Percentiles rank a stretch among this genome's conserved stretches.
Conservation (phyloP, 2,888 invertebrate genomes). For the Himalopsyche tibetana region DNA sequence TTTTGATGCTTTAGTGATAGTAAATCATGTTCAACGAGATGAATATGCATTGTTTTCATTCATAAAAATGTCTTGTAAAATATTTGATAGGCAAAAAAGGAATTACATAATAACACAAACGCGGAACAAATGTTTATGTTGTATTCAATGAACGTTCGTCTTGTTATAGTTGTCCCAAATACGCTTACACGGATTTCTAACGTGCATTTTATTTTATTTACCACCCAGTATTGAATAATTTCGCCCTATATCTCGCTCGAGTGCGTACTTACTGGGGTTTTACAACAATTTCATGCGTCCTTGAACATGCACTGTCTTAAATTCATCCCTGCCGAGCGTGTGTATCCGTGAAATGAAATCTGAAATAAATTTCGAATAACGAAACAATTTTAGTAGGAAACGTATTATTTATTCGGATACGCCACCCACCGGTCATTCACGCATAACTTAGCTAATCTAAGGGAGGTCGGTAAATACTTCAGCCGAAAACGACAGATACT, state of each 20-base stretch:
- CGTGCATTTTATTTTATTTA: not conserved
- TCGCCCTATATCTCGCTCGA: slow-evolving; percentile 12
- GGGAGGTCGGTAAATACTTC: slow-evolving; percentile 2
- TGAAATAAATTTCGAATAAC: not conserved
- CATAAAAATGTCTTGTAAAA: not conserved
- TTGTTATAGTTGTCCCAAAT: not conserved
- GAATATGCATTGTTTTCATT: too few species aligned
- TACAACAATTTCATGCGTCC: slow-evolving; percentile 27
- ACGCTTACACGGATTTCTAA: not conserved
- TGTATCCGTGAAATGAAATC: not conserved
- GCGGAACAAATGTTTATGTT: not conserved
- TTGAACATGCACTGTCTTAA: not conserved
- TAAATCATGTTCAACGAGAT: too few species aligned
- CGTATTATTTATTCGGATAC: not conserved
- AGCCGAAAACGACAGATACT: slow-evolving; percentile 2
- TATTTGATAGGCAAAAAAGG: not conserved
- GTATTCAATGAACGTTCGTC: not conserved
- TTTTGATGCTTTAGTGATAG: too few species aligned
- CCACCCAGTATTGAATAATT: not conserved
- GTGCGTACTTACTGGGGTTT: not conserved
- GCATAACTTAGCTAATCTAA: not conserved
- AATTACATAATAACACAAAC: slow-evolving; percentile 14
- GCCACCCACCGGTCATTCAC: not conserved
- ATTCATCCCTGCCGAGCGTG: not conserved
- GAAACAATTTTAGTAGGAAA: not conserved